Base-by-base conservation (phyloP, 2,888 invertebrate species). In the Lacanobia oleracea region DNA sequence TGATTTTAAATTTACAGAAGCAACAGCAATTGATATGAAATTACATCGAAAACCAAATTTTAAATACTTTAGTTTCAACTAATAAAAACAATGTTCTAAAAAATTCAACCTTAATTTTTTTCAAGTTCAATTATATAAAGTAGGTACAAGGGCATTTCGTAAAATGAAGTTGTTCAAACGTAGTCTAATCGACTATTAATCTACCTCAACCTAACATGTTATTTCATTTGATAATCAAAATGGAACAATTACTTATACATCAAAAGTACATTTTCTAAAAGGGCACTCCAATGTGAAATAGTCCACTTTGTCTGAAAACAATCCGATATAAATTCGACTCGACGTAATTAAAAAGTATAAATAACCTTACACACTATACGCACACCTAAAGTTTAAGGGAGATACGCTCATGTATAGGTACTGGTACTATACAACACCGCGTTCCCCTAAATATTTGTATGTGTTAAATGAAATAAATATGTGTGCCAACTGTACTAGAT, bases 291-390 rank as follows among this genome's bases (percentile, higher is more conserved):
- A 45, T 33, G 16, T n/a, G 5, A 27, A 51, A 45, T 75, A 51
- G 33, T 7, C 10, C 16, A 5, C 21, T 16, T 48, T 54, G 23
- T 1, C 54, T 48, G 40, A 40, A 56, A 54, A 71, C 48, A 60
- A 23, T 54, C 50, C 23, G n/a, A 9, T n/a, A 16, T 14, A 40
- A 70, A 60, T 54, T 27, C 37, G 18, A 51, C 45, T 21, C 37
- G 9, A 5, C 45, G 37, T 53, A 59, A 73, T 59, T 53, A 27
- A 59, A 57, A 77, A 67, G 37, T 45, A 45, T 76, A 71, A 51
- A 71, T 53, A 60, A 70, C 59, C 43, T 0, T 37, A 45, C 33
- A 43, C 51, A n/a, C 43, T 59, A 37, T 23, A 4, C 50, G n/a
- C 16, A 37, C 56, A 51, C 45, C 23, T 45, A 45, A 33, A 27